Base-by-base conservation (phyloP, 2,797 vertebrate genomes). In the Momotus momota region DNA sequence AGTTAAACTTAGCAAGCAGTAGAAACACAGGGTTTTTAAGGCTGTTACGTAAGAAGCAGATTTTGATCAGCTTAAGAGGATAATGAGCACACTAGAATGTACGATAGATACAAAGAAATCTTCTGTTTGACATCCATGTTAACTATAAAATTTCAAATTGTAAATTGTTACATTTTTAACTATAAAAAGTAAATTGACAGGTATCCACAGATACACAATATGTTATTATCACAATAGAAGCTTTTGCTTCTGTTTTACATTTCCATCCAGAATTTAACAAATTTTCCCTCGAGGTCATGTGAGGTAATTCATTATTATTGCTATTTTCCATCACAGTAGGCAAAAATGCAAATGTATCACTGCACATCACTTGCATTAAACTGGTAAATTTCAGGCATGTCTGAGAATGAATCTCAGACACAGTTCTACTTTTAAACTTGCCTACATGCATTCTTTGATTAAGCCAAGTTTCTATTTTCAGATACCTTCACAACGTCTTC, bases 61-160 rank as follows among this genome's bases (percentile, higher is more conserved):
- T 33, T 92, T 92, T 87, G 38, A 94, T 70, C 29, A 73, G 67
- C 60, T 90, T 88, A 78, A 70, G 64, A 91, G 35, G 75, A 88
- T 70, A 89, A 71, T 23, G 48, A 86, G 33, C 23, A 67, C 41
- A 45, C 8, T 11, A 62, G 49, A 35, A 70, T 49, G n/a, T 13
- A 67, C 25, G 18, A 78, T 26, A 41, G 69, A 93, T 93, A 66
- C 10, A 73, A 5, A 54, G 40, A 73, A 35, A 80, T 27, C 80
- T 54, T 65, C 82, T 61, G 51, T 35, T 60, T 75, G 58, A 80
- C 51, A 77, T 2, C 62, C 84, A 41, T 5, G 1, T 35, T 72
- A 94, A 70, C 33, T 9, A 38, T 17, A 62, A 73, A 78, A 75
- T 8, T 10, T 69, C 48, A 54, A 88, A 75, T 4, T 48, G n/a